phyloP scores from a whole-genome alignment of 2,797 vertebrate species.

The Darevskia mixta region DNA sequence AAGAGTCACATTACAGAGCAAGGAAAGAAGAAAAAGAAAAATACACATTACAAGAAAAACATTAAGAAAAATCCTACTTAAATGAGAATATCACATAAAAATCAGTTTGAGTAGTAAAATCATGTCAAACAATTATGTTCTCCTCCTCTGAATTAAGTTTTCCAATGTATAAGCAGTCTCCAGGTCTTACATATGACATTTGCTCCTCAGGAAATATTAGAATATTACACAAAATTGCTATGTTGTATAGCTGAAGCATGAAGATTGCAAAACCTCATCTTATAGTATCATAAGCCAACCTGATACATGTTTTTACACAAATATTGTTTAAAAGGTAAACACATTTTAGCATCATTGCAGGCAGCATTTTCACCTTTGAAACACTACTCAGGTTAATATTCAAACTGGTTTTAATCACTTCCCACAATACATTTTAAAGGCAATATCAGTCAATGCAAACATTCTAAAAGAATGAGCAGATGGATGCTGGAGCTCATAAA shows the following conservation, averaged over 20 bases:
- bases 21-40: background rate
- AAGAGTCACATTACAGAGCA: background rate
- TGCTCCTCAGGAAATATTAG: conserved; percentile 15
- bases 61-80: background rate
- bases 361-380: conserved; percentile 68
- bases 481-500: conserved; percentile 80
- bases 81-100: background rate
- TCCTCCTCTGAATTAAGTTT: background rate
- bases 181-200: background rate
- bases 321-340: conserved; percentile 50
- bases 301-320: conserved; percentile 51
- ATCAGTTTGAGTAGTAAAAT: background rate
- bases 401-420: conserved; percentile 83
- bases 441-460: conserved; percentile 83
- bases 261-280: background rate
- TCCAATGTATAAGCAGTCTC: background rate
- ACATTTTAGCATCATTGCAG: conserved; percentile 61
- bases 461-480: conserved; percentile 81
- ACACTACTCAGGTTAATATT: conserved; percentile 83
- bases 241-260: background rate
- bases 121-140: background rate
- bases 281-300: background rate
- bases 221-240: background rate
- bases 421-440: conserved; percentile 80
- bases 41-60: background rate